Base-by-base conservation (phyloP, 1,140 invertebrate species). In the Chrysomallon squamiferum region DNA sequence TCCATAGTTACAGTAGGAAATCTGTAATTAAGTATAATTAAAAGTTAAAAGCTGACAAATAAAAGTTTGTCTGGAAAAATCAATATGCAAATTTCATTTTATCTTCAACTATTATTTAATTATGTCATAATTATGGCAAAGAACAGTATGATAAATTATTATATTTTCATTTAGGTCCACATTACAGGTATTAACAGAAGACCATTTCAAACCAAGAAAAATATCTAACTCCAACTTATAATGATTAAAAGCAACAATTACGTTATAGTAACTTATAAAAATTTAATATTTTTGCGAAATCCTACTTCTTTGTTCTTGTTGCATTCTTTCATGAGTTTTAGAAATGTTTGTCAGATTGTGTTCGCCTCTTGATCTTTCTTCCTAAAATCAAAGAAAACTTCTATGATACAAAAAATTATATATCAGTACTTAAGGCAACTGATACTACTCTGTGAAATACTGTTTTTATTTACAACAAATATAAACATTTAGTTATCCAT, bases 241-340 rank as follows among this genome's bases (percentile, higher is more conserved):
- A n/a, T n/a, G n/a, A n/a, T n/a, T n/a, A n/a, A n/a, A n/a, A n/a
- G n/a, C n/a, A n/a, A n/a, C n/a, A n/a, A n/a, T n/a, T n/a, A n/a
- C n/a, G n/a, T n/a, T n/a, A n/a, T n/a, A n/a, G n/a, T n/a, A n/a
- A n/a, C n/a, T n/a, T n/a, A n/a, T n/a, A n/a, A n/a, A n/a, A n/a
- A n/a, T n/a, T n/a, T n/a, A n/a, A n/a, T n/a, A n/a, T n/a, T n/a
- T n/a, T n/a, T n/a, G n/a, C n/a, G n/a, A n/a, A n/a, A n/a, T n/a
- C 59, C 69, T 74, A 84, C 82, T 76, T 86, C 90, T 91, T 68
- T 92, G 90, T 75, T 92, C 90, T 38, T 89, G 87, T 41, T 88
- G 88, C 65, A 91, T 88, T 79, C 89, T 88, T 79, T 94, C 93
- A 77, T 95, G 92, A 11, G 91, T 90, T 82, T 93, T 91, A 18